These are phyloP conservation scores for Cynaeus angustus DNA, from an alignment of 2,888 invertebrate species.

Conservation along the genomic window DNA sequence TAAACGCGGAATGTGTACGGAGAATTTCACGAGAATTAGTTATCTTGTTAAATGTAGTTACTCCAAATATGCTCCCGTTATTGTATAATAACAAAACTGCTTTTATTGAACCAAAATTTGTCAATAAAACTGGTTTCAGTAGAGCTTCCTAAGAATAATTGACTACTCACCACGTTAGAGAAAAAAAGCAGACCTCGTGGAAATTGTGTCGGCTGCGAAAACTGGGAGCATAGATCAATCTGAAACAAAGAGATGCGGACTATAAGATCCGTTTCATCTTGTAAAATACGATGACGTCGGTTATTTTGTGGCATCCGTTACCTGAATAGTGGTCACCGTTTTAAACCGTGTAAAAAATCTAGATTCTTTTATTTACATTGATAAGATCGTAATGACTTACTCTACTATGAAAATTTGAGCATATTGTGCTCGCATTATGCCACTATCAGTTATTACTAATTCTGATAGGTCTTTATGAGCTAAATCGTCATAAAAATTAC, in stretches of 20 bases:
- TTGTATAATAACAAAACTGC: too few relatives aligned
- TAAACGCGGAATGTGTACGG: too few relatives aligned
- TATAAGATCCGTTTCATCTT: constrained; percentile 30
- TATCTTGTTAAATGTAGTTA: too few relatives aligned
- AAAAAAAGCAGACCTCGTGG: neutral
- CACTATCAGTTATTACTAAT: constrained; percentile 22
- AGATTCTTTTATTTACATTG: constrained; percentile 30
- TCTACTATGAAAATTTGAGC: constrained; percentile 37
- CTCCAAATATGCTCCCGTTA: too few relatives aligned
- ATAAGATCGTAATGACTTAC: constrained; percentile 40
- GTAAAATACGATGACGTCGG: constrained; percentile 32
- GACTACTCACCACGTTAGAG: neutral
- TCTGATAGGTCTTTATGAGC: constrained; percentile 35
- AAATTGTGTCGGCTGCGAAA: constrained; percentile 1
- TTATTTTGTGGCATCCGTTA: constrained; percentile 30
- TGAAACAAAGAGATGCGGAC: constrained; percentile 14
- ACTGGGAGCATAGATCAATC: constrained; percentile 4
- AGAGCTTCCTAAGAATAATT: neutral
- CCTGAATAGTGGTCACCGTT: constrained; percentile 19
- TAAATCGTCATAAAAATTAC: constrained; percentile 30
- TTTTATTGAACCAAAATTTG: too few relatives aligned
- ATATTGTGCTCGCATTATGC: constrained; percentile 19
- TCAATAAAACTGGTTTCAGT: constrained; percentile 1
- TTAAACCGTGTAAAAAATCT: constrained; percentile 23
- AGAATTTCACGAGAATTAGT: too few relatives aligned